A percentile compares a stretch with the other conserved stretches of the same genome.
These are phyloP conservation scores for Malacoraja senta DNA, from an alignment of 2,797 vertebrate species.

Conservation along the genomic window DNA sequence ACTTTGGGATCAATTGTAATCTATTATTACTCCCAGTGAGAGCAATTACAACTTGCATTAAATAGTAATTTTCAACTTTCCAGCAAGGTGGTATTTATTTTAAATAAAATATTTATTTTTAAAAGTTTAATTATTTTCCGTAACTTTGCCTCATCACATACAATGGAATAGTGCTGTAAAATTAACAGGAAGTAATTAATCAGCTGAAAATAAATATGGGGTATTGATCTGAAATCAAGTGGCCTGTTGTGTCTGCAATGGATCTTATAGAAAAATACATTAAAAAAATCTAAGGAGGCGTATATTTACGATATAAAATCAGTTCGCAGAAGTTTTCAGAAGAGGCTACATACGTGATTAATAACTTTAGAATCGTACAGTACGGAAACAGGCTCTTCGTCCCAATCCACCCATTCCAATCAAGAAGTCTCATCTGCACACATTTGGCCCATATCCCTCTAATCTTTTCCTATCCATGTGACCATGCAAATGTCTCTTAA, in stretches of 20 bases:
- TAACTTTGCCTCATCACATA: background rate
- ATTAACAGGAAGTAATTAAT: background rate
- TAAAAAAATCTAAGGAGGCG: background rate
- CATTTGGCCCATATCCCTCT: no score
- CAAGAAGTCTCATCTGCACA: no score
- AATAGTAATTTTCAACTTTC: background rate
- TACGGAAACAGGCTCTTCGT: no score
- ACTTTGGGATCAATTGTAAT: constrained; percentile 6
- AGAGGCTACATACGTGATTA: background rate
- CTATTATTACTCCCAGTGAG: background rate
- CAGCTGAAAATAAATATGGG: background rate
- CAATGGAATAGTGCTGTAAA: background rate
- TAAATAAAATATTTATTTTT: background rate
- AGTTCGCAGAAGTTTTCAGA: background rate
- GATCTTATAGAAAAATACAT: background rate
- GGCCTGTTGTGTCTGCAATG: background rate
- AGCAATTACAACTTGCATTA: background rate
- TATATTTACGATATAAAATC: background rate
- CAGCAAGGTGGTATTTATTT: background rate
- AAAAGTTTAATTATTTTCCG: background rate
- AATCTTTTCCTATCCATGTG: no score
- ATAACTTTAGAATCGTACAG: background rate
- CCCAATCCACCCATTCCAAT: no score
- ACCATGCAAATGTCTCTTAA: no score
- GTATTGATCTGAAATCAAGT: background rate